These are phyloP conservation scores for Cyclargus thomasi DNA, from an alignment of 1,140 invertebrate genomes.

Conservation along the genomic window DNA sequence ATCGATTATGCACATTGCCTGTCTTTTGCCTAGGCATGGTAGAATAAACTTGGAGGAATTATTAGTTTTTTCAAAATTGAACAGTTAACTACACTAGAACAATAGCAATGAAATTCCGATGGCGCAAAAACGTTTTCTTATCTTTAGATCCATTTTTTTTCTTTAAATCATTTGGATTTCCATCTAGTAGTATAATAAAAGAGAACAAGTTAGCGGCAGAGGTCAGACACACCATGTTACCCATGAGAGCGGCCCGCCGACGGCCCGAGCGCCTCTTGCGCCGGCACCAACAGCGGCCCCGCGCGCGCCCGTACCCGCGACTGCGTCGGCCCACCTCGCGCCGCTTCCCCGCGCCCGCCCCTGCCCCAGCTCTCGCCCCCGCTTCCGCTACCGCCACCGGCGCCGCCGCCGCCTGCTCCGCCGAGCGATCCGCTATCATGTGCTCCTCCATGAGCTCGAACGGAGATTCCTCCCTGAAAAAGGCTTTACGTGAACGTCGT, in stretches of 20 bases:
- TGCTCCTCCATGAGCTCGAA: slow-evolving; percentile 49
- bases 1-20: too few relatives aligned
- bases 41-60: too few relatives aligned
- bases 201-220: slow-evolving; percentile 52
- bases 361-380: slow-evolving; percentile 26
- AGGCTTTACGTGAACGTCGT: background rate
- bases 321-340: slow-evolving; percentile 52
- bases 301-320: slow-evolving; percentile 58
- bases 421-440: slow-evolving; percentile 57
- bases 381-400: slow-evolving; percentile 26
- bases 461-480: slow-evolving; percentile 49
- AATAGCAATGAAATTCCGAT: too few relatives aligned
- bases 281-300: slow-evolving; percentile 60
- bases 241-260: slow-evolving; percentile 61
- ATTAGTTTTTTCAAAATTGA: too few relatives aligned
- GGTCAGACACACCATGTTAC: slow-evolving; percentile 69
- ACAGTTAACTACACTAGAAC: too few relatives aligned
- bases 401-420: slow-evolving; percentile 37
- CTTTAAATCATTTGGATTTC: background rate
- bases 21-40: too few relatives aligned
- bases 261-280: slow-evolving; percentile 59
- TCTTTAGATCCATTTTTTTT: too few relatives aligned
- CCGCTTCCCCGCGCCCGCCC: slow-evolving; percentile 29
- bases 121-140: too few relatives aligned
- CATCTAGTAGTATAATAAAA: slow-evolving; percentile 2